These are phyloP conservation scores for Orius laevigatus DNA, from an alignment of 1,140 invertebrate species.

Conservation along the genomic window DNA sequence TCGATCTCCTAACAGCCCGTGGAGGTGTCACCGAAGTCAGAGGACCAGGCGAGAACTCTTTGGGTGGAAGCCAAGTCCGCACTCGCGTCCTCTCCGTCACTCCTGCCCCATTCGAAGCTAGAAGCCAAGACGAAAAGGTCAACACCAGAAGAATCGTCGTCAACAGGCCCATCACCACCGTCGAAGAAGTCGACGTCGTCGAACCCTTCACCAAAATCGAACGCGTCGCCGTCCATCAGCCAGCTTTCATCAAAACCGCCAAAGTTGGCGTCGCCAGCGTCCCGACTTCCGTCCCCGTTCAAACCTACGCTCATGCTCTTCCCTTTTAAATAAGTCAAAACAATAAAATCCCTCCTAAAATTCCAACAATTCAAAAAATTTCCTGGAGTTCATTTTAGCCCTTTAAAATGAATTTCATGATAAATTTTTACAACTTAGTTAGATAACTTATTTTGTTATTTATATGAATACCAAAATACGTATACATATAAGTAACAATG, in stretches of 20 bases:
- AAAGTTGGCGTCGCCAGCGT: conserved; percentile 29
- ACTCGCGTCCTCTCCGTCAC: conserved; percentile 38
- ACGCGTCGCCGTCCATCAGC: conserved; percentile 29
- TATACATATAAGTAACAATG: no score
- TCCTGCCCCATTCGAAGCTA: conserved; percentile 31
- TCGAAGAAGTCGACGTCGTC: conserved; percentile 38
- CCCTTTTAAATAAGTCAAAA: conserved; percentile 21
- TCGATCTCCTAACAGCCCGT: conserved; percentile 32
- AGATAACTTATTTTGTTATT: no score
- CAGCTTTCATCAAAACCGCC: conserved; percentile 33
- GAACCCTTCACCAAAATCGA: conserved; percentile 39
- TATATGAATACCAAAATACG: no score
- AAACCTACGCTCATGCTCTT: conserved; percentile 27
- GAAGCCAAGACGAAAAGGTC: conserved; percentile 35
- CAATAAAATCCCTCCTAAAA: background rate
- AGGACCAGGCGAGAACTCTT: conserved; percentile 19
- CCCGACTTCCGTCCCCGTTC: conserved; percentile 28
- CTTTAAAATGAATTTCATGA: background rate
- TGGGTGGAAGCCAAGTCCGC: conserved; percentile 27
- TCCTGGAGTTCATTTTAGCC: background rate
- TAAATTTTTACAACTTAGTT: background rate
- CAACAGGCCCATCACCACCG: conserved; percentile 40
- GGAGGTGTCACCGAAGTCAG: conserved; percentile 28
- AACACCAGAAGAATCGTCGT: conserved; percentile 43
- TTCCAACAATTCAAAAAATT: no score